Evolutionary conservation across 30 jellyfish, hydroid and myxozoan genomes (phyloP), one percentile per base, ranked within the genome.

Genomic region (Catostylus mosaicus): DNA sequence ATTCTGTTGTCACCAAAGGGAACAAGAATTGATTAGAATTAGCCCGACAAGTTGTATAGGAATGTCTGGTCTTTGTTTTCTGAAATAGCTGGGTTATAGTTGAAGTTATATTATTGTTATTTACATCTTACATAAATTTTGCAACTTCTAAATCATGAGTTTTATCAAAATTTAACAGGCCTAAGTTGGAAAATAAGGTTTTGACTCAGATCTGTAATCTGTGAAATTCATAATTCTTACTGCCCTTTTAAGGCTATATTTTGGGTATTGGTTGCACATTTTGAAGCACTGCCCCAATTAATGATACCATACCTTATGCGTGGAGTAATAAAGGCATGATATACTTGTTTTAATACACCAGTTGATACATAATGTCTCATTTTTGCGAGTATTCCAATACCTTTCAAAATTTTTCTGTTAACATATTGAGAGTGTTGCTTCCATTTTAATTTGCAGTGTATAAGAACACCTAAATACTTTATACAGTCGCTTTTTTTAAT

Each of bases 401-500:
- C 63, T 75, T 75, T 75, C 14, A 62, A 51, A 29, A 57, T 52
- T 75, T 75, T 75, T 16, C 32, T 31, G 30, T 66, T 27, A 35
- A 56, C 47, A 74, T 23, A 10, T 78, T 78, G 75, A 22, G 56
- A 1, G 56, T 78, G 90, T 23, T 16, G 20, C 87, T 79, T 79
- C 86, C 87, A 79, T 7, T 72, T 19, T 43, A 79, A 50, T 22
- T 79, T 45, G 14, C 68, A 88, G 57, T 81, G 88, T 76, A 82
- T 77, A 0, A 82, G 11, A 46, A 46, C 60, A 11, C 60, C 60
- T 46, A 46, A 46, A 46, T 9, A 46, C 19, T 46, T 46, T 19
- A 46, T 11, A 19, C 19, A 19, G 19, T 46, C 19, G 19, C 14
- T 46, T 19, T 19, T 46, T 46, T 46, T 11, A 19, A 46, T 46